These are phyloP conservation scores for Vulpes lagopus DNA, from an alignment of 2,113 vertebrate species.

Conservation along the genomic window DNA sequence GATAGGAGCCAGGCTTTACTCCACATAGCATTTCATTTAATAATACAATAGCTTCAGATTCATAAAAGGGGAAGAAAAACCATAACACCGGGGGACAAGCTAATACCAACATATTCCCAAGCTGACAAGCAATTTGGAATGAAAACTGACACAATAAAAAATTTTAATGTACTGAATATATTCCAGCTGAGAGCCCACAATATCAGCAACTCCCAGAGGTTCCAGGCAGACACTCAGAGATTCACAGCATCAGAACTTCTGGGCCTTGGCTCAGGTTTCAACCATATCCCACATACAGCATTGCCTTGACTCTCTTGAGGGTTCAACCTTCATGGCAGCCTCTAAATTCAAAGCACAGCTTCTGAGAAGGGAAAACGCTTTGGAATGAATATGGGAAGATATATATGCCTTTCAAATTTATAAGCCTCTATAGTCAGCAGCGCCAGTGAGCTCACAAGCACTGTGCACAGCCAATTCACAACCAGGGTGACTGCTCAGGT, in stretches of 20 bases:
- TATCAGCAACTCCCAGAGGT: background rate
- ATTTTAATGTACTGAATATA: background rate
- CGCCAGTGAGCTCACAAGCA: background rate
- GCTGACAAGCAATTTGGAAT: constrained; percentile 50
- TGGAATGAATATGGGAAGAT: background rate
- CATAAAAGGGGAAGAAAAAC: background rate
- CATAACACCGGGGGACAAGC: background rate
- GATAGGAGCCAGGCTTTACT: background rate
- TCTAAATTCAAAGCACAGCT: constrained; percentile 60
- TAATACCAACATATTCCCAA: constrained; percentile 25
- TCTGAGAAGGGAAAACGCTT: constrained; percentile 37
- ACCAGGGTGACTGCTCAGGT: background rate
- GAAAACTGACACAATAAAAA: constrained; percentile 42
- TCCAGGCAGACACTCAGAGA: background rate
- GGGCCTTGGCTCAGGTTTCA: constrained; percentile 25
- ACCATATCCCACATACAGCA: background rate
- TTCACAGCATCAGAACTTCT: background rate
- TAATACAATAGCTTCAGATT: background rate
- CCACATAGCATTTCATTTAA: background rate
- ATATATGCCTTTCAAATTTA: constrained; percentile 25
- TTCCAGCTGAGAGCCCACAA: constrained; percentile 31
- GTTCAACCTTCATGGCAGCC: background rate
- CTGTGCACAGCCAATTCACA: background rate
- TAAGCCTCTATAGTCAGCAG: background rate
- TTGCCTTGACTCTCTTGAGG: background rate